phyloP scores from a whole-genome alignment of 1,140 invertebrate species.

The Drosophila pseudoobscura region DNA sequence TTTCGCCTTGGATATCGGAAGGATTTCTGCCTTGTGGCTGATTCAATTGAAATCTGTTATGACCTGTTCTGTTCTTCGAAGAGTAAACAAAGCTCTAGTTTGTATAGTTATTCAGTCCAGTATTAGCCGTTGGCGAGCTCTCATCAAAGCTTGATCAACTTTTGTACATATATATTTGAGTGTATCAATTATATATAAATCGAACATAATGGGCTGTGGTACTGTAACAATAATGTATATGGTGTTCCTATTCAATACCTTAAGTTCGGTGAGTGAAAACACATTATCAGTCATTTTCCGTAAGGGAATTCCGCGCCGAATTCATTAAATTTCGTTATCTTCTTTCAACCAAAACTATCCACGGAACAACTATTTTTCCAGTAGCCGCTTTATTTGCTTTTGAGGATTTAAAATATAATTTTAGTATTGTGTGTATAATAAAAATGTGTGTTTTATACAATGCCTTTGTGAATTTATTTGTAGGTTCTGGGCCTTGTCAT shows the following conservation, averaged over 20 bases:
- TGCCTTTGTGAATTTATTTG: conserved; percentile 9
- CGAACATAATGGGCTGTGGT: conserved; percentile 60
- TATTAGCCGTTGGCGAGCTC: conserved; percentile 7
- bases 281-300: too few relatives aligned
- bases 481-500: conserved; percentile 62
- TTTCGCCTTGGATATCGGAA: neutral
- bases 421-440: too few relatives aligned
- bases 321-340: too few relatives aligned
- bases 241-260: neutral
- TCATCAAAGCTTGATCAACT: neutral
- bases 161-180: neutral
- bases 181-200: conserved; percentile 2
- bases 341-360: too few relatives aligned
- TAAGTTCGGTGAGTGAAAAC: too few relatives aligned
- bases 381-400: too few relatives aligned
- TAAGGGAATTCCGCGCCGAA: too few relatives aligned
- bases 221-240: conserved; percentile 62
- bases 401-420: too few relatives aligned
- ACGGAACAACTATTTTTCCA: too few relatives aligned
- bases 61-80: conserved; percentile 8
- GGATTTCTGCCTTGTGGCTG: conserved; percentile 2
- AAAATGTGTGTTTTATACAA: too few relatives aligned
- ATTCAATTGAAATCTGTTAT: conserved; percentile 2
- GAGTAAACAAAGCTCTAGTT: conserved; percentile 10
- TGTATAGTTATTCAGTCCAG: conserved; percentile 23